phyloP scores from a whole-genome alignment of 1,140 invertebrate genomes.

The Apis florea region DNA sequence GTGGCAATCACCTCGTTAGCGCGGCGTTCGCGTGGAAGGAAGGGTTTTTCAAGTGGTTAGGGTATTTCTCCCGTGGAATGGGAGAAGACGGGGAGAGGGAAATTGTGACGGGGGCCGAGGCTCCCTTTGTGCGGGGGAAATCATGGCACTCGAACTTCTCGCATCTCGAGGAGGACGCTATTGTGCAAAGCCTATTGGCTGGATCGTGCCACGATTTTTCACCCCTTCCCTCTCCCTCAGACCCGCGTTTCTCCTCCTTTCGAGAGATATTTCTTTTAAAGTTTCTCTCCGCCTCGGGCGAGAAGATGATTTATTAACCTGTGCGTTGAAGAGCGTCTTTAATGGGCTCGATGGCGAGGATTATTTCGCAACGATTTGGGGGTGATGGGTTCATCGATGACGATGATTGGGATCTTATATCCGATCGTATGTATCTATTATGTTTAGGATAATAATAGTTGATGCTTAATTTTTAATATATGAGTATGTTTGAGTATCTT shows the following conservation, averaged over 20 bases:
- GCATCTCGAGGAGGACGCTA: slow-evolving; percentile 52
- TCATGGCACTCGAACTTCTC: slow-evolving; percentile 54
- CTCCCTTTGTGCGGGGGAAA: slow-evolving; percentile 46
- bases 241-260: not conserved
- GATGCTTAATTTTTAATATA: no score
- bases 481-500: no score
- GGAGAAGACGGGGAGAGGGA: slow-evolving; percentile 42
- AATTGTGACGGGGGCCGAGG: slow-evolving; percentile 44
- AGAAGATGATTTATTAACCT: slow-evolving; percentile 14
- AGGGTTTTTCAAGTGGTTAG: slow-evolving; percentile 23
- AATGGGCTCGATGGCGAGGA: not conserved
- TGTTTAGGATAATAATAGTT: no score
- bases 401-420: no score
- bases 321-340: not conserved
- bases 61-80: slow-evolving; percentile 41
- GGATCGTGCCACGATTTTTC: slow-evolving; percentile 57
- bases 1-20: slow-evolving; percentile 49
- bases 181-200: slow-evolving; percentile 51
- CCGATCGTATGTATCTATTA: no score
- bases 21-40: slow-evolving; percentile 45
- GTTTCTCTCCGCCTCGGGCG: not conserved
- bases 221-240: not conserved
- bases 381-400: no score
- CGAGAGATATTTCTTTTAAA: slow-evolving; percentile 11
- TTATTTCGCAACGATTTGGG: no score